Evolutionary conservation across 1,140 invertebrate species (phyloP).

Genomic region (Lordiphosa mommai): DNA sequence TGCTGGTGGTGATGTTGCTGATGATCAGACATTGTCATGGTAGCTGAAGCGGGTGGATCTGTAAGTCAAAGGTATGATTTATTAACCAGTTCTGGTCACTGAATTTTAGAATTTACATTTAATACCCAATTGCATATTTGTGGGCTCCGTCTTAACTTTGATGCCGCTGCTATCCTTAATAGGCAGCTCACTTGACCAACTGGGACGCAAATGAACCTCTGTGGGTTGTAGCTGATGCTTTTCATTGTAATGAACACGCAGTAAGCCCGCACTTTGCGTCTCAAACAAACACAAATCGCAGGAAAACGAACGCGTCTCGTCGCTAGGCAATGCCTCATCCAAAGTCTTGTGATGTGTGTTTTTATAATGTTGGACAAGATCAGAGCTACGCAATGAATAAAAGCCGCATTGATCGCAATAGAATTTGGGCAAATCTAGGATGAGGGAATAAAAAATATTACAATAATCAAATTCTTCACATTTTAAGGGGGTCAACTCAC

Average conservation of each 20-base stretch:
- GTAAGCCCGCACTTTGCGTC: slow-evolving; percentile 19
- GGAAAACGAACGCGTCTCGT: slow-evolving; percentile 26
- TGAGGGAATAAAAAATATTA: neutral
- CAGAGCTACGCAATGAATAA: slow-evolving; percentile 56
- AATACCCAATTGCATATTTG: slow-evolving; percentile 40
- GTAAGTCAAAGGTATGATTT: neutral
- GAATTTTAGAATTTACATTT: slow-evolving; percentile 44
- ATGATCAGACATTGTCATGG: neutral
- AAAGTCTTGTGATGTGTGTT: slow-evolving; percentile 30
- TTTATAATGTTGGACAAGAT: slow-evolving; percentile 64
- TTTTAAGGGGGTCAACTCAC: slow-evolving; percentile 31
- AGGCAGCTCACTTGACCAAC: slow-evolving; percentile 12
- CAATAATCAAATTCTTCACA: neutral
- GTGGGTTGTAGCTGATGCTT: slow-evolving; percentile 46
- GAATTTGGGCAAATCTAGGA: slow-evolving; percentile 68
- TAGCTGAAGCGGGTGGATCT: slow-evolving; percentile 24
- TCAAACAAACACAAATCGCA: slow-evolving; percentile 74
- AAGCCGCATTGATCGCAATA: slow-evolving; percentile 66
- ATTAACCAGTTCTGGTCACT: too few species aligned
- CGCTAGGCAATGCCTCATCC: neutral
- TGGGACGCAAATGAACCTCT: slow-evolving; percentile 64
- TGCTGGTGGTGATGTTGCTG: slow-evolving; percentile 13
- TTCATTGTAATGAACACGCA: slow-evolving; percentile 47
- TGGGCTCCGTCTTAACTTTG: slow-evolving; percentile 3
- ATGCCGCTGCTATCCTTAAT: neutral